A percentile compares a stretch with the other conserved stretches of the same genome.
phyloP scores from a whole-genome alignment of 2,888 invertebrate species.

The Idaea biselata region DNA sequence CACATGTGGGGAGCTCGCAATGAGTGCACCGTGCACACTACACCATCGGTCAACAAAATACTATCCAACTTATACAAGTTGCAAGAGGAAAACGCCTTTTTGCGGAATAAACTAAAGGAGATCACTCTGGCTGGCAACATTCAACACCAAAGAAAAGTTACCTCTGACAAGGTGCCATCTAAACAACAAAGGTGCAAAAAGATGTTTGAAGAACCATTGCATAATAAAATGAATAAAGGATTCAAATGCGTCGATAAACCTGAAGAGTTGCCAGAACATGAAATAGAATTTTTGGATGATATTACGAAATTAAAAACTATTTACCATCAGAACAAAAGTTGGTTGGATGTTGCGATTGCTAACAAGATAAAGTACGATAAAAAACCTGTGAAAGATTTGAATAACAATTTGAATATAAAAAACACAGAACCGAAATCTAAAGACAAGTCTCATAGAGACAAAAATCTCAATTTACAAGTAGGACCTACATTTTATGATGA shows the following conservation, averaged over 20 bases:
- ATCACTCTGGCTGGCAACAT: slow-evolving; percentile 49
- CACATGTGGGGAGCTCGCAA: slow-evolving; percentile 76
- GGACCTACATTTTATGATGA: slow-evolving; percentile 7
- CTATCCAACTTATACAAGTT: slow-evolving; percentile 72
- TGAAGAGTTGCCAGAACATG: slow-evolving; percentile 42
- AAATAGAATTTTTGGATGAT: slow-evolving; percentile 59
- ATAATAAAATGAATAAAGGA: slow-evolving; percentile 48
- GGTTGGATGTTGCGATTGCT: slow-evolving; percentile 67
- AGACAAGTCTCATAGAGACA: slow-evolving; percentile 8
- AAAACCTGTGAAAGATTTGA: background rate
- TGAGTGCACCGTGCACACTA: slow-evolving; percentile 59
- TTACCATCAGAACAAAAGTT: slow-evolving; percentile 66
- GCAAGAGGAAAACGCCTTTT: slow-evolving; percentile 73
- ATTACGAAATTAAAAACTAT: slow-evolving; percentile 58
- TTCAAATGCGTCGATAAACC: slow-evolving; percentile 61
- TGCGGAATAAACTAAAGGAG: slow-evolving; percentile 67
- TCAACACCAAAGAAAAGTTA: slow-evolving; percentile 46
- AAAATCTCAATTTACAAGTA: slow-evolving; percentile 13
- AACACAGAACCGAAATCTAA: slow-evolving; percentile 6
- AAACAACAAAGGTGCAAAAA: slow-evolving; percentile 66
- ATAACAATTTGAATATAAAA: slow-evolving; percentile 38
- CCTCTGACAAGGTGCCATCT: slow-evolving; percentile 37
- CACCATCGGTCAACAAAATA: slow-evolving; percentile 70
- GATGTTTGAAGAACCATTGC: slow-evolving; percentile 66
- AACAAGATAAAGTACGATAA: slow-evolving; percentile 23